Base-by-base conservation (phyloP, 2,888 invertebrate species). In the Incurvaria masculella region DNA sequence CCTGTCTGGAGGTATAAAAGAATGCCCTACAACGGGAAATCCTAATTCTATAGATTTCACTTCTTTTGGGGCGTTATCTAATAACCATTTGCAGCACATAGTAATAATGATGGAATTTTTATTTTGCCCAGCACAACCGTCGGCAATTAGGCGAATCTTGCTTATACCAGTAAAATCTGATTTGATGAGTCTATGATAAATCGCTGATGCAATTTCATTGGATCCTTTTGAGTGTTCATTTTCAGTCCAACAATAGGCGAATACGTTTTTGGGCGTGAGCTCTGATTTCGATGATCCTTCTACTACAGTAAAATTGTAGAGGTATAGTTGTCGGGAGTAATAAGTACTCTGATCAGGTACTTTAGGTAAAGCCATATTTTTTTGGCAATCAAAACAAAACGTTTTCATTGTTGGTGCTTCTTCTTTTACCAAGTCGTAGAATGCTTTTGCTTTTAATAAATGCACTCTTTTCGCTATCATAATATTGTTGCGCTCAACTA, bases 51-150 rank as follows among this genome's bases (percentile, higher is more conserved):
- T 50, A 11, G 27, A 33, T 45, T 56, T 55, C 8, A 57, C 51
- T 20, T 18, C 40, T n/a, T n/a, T n/a, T n/a, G n/a, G n/a, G 21
- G 23, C 5, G 14, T 45, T 11, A 18, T 49, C 45, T 43, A 52
- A 46, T 4, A 50, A n/a, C 57, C 57, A 60, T 42, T 49, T 49
- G 21, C 27, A 39, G 33, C 45, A 51, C 53, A 58, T 56, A 17
- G 48, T 53, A n/a, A 56, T 45, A 50, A 61, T 50, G 10, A 52
- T 57, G 10, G 51, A 51, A 52, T 61, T 62, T 51, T 60, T 61
- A 46, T 60, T 62, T 53, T 63, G 61, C 14, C 59, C 59, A n/a
- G 53, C 58, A 45, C 61, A 61, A 20, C 58, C 61, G 52, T 62
- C 62, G n/a, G 58, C 54, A 18, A 59, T 48, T 16, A 62, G 50